Evolutionary conservation across 2,113 vertebrate species (phyloP).

Genomic region (Oceanodroma tethys): DNA sequence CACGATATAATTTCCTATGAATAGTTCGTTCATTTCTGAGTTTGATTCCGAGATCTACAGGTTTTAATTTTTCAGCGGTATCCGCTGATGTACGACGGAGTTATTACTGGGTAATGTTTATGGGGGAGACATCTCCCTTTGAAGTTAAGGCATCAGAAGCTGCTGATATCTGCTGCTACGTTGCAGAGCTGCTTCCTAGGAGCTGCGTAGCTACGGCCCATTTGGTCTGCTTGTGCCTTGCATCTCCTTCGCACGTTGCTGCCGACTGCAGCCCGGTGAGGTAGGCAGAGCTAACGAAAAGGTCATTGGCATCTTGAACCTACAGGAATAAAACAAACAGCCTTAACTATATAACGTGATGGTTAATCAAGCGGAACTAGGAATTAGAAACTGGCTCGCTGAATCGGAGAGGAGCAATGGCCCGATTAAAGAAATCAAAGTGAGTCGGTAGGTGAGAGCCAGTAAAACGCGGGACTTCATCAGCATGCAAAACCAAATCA

Average conservation of each 20-base stretch:
- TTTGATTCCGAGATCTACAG: not conserved
- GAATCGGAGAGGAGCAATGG: not conserved
- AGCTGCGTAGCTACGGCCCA: fast-evolving
- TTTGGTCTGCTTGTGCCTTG: not conserved
- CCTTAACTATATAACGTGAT: not conserved
- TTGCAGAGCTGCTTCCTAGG: not conserved
- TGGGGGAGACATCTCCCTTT: not conserved
- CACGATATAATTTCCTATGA: not conserved
- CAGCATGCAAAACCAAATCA: not conserved
- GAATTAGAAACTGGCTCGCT: not conserved
- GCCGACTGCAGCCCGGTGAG: fast-evolving
- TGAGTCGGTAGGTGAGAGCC: not conserved
- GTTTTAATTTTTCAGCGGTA: not conserved
- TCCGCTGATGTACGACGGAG: fast-evolving
- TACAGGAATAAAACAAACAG: not conserved
- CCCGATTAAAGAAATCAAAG: not conserved
- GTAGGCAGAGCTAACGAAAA: not conserved
- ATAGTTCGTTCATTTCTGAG: not conserved
- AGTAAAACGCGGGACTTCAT: not conserved
- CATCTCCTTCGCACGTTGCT: not conserved
- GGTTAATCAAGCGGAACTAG: not conserved
- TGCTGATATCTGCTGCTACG: fast-evolving
- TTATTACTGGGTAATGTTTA: not conserved
- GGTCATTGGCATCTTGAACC: not conserved
- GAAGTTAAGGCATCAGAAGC: not conserved